Conservation (phyloP, 2,888 invertebrate species). For the Ornithoptera priamus region DNA sequence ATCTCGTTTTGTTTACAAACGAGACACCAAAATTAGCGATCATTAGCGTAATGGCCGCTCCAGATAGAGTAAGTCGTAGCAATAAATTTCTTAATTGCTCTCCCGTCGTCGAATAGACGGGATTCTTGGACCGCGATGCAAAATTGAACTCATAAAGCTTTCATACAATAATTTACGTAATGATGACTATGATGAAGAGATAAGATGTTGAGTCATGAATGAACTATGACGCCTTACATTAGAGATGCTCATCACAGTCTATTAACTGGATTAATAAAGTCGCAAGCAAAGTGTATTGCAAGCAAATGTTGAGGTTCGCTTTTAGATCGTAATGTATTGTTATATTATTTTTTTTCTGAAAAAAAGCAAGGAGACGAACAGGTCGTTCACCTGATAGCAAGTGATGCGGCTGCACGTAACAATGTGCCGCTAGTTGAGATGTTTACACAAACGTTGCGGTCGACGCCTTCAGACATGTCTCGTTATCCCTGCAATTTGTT, state of each 20-base stretch:
- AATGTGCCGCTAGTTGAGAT: too few species aligned
- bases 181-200: slow-evolving; percentile 14
- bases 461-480: too few species aligned
- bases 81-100: slow-evolving; percentile 76
- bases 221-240: slow-evolving; percentile 9
- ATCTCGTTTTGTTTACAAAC: slow-evolving; percentile 36
- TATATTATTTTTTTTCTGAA: not conserved
- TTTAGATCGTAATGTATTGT: not conserved
- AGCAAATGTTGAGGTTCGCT: not conserved
- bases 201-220: slow-evolving; percentile 23
- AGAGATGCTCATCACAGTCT: slow-evolving; percentile 14
- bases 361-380: too few species aligned
- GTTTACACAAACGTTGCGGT: too few species aligned
- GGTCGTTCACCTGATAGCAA: too few species aligned
- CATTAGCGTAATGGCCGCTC: slow-evolving; percentile 69
- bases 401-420: too few species aligned
- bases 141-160: slow-evolving; percentile 59
- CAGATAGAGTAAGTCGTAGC: slow-evolving; percentile 60
- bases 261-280: slow-evolving; percentile 10
- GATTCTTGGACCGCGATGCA: slow-evolving; percentile 71
- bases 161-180: slow-evolving; percentile 30
- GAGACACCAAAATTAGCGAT: slow-evolving; percentile 57
- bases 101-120: slow-evolving; percentile 53
- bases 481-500: too few species aligned
- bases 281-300: slow-evolving; percentile 5